Conservation (phyloP, 2,797 vertebrate genomes). For the Schizopygopsis malacanthus region DNA sequence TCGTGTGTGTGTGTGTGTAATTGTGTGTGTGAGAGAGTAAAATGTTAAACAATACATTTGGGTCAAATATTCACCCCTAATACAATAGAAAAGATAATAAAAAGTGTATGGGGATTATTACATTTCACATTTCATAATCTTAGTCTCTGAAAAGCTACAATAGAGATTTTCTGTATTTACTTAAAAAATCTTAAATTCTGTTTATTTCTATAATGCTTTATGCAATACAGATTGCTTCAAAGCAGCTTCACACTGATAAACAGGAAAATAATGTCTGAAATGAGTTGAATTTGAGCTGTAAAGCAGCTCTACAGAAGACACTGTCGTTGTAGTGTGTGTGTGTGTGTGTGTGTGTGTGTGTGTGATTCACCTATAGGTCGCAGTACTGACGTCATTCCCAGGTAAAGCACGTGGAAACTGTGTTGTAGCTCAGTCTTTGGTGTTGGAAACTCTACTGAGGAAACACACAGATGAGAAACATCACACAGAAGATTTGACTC, state of each 20-base stretch:
- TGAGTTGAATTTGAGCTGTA: neutral
- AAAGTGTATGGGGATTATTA: no score
- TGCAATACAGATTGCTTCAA: neutral
- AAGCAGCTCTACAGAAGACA: neutral
- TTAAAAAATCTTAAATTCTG: neutral
- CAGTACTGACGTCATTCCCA: constrained; percentile 91
- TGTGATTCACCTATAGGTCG: constrained; percentile 88
- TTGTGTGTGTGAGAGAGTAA: neutral
- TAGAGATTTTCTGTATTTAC: neutral
- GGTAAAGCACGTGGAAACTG: constrained; percentile 94
- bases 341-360: neutral
- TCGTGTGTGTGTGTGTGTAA: no score
- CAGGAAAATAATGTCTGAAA: neutral
- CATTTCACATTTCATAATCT: neutral
- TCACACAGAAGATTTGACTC: neutral
- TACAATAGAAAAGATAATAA: neutral
- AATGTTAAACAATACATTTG: neutral
- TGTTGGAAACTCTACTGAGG: constrained; percentile 93
- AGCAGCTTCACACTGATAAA: neutral
- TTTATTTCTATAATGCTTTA: neutral
- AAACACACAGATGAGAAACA: constrained; percentile 46
- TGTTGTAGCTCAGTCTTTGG: constrained; percentile 98
- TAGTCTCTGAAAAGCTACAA: neutral
- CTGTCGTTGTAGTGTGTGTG: neutral
- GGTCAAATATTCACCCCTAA: neutral